Conservation (phyloP, 2,888 invertebrate species). For the Apotomis capreana region DNA sequence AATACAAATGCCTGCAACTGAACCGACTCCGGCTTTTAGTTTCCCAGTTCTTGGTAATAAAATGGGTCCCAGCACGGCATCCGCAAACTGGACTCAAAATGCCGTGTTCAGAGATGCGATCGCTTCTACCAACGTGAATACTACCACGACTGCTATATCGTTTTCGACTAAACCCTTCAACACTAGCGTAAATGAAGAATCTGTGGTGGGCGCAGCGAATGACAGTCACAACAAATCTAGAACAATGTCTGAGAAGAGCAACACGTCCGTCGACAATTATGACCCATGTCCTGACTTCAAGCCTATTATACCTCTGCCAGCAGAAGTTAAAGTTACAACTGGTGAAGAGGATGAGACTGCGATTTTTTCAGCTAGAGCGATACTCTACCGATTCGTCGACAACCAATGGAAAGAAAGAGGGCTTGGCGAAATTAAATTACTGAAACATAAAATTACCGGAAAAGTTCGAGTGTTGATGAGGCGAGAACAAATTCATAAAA, state of each 20-base stretch:
- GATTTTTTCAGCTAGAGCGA: conserved; percentile 91
- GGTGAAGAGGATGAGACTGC: conserved; percentile 91
- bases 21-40: conserved; percentile 64
- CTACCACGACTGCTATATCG: conserved; percentile 46
- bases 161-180: conserved; percentile 48
- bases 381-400: conserved; percentile 90
- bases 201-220: conserved; percentile 60
- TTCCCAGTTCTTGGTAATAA: conserved; percentile 63
- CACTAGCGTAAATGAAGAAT: conserved; percentile 63
- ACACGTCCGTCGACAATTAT: conserved; percentile 84
- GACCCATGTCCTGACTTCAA: conserved; percentile 92
- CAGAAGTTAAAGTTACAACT: conserved; percentile 91
- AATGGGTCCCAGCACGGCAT: conserved; percentile 50
- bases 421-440: conserved; percentile 91
- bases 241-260: conserved; percentile 79
- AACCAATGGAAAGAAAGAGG: conserved; percentile 98
- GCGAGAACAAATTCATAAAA: conserved; percentile 93
- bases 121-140: conserved; percentile 45
- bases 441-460: conserved; percentile 86
- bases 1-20: conserved; percentile 83
- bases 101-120: conserved; percentile 53
- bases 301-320: conserved; percentile 93
- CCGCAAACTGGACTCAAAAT: conserved; percentile 63
- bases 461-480: conserved; percentile 93
- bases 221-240: conserved; percentile 76